Evolutionary conservation across 2,113 vertebrate genomes (phyloP), one percentile per base, ranked within the genome.

Genomic region (Ptyas mucosa): DNA sequence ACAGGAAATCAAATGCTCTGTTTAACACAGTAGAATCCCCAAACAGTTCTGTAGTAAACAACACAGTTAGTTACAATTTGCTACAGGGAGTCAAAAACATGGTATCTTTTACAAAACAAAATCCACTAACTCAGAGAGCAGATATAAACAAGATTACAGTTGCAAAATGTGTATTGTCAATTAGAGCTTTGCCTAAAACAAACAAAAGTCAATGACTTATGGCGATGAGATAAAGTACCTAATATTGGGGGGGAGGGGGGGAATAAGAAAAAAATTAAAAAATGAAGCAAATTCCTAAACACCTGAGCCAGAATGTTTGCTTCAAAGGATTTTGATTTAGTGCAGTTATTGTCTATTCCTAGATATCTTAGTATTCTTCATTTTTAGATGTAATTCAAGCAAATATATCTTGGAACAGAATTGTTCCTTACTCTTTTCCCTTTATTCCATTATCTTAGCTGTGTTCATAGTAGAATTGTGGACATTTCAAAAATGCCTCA

Each of bases 181-280:
- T 88, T 86, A 93, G 93, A 95, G 53, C 91, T 89, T 90, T 91
- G 0, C 86, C 86, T 14, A 55, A 81, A 92, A 52, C 87, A 91
- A 94, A 95, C 87, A 34, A 11, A 53, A 1, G 75, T 20, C 20
- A 92, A 34, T 93, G 64, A 55, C 3, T 55, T 29, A 15, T 53
- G 21, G 69, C 23, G 90, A 3, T 46, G 4, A 89, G 2, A 94
- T 6, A 95, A 95, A 94, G 94, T 93, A 94, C 94, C 94, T 95
- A 92, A 87, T 75, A 4, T 2, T 1, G 34, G 26, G 6, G n/a
- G 29, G 0, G 21, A 0, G 20, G 55, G 53, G 14, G 9, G n/a
- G n/a, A 11, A 3, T 21, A 1, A 14, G 0, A 1, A 3, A 0
- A 26, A 8, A 0, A 39, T 87, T 24, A 9, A 0, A 29, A 69